Percentiles rank a stretch among this genome's conserved stretches.
These are phyloP conservation scores for Macrobrachium nipponense DNA, from an alignment of 1,140 invertebrate species.

Conservation along the genomic window DNA sequence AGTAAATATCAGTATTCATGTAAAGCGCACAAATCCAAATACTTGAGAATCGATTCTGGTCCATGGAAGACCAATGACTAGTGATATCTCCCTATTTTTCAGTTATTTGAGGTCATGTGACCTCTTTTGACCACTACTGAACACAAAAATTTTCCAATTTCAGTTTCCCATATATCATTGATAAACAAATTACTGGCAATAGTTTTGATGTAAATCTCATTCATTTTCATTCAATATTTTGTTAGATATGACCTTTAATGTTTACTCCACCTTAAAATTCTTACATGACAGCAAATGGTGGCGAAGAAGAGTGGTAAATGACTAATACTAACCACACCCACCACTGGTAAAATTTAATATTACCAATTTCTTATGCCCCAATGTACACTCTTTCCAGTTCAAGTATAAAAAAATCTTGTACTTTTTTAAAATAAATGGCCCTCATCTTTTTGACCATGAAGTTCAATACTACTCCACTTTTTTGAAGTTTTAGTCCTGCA, in stretches of 20 bases:
- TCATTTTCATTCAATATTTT: no score
- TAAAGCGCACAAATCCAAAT: no score
- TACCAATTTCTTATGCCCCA: not conserved
- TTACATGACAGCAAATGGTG: not conserved
- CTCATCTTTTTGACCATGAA: no score
- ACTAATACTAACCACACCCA: conserved; percentile 4
- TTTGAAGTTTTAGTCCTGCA: no score
- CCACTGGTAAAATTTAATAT: not conserved
- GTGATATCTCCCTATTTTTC: not conserved
- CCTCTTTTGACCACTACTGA: not conserved
- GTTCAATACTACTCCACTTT: no score
- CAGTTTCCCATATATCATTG: no score
- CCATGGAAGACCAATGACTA: not conserved
- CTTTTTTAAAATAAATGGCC: no score
- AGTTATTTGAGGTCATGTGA: conserved; percentile 1
- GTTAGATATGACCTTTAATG: no score
- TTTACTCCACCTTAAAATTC: no score
- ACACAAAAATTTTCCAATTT: not conserved
- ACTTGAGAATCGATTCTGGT: not conserved
- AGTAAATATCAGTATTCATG: no score
- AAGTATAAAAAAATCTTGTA: not conserved
- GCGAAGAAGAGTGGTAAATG: not conserved
- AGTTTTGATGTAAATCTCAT: not conserved
- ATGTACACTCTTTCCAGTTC: not conserved
- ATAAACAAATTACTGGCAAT: no score